phyloP scores from a whole-genome alignment of 1,140 invertebrate genomes.

The Cydia strobilella region DNA sequence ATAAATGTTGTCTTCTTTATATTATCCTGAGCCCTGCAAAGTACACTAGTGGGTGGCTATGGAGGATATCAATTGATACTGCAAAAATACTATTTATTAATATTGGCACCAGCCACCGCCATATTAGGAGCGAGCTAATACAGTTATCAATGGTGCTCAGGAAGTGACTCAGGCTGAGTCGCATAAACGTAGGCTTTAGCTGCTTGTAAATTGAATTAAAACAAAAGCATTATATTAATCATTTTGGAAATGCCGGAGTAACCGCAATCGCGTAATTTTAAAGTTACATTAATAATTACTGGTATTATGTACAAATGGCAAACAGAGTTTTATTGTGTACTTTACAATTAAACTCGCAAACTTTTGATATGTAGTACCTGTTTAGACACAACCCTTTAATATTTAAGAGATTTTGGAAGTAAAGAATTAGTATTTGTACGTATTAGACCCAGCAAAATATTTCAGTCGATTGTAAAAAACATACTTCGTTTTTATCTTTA shows the following conservation, averaged over 20 bases:
- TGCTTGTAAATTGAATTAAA: neutral
- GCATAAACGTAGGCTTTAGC: neutral
- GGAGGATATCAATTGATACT: neutral
- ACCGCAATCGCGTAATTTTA: neutral
- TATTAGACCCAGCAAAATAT: too few species aligned
- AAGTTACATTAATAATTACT: neutral
- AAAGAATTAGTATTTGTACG: too few species aligned
- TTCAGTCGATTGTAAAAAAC: too few species aligned
- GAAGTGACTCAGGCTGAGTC: conserved; percentile 29
- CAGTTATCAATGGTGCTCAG: conserved; percentile 22
- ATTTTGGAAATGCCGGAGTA: neutral
- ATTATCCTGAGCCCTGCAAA: neutral
- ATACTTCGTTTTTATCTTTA: too few species aligned
- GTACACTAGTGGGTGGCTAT: neutral
- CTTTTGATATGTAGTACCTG: too few species aligned
- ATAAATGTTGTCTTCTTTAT: too few species aligned
- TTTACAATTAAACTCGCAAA: too few species aligned
- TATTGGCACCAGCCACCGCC: neutral
- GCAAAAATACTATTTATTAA: conserved; percentile 12
- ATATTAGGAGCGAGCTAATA: conserved; percentile 22
- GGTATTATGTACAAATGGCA: too few species aligned
- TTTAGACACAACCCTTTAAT: too few species aligned
- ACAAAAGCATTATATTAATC: conserved; percentile 7
- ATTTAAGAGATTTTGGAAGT: too few species aligned
- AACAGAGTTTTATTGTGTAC: too few species aligned